A percentile compares a stretch with the other conserved stretches of the same genome.
phyloP scores from a whole-genome alignment of 2,888 invertebrate genomes.

The Emesis russula region DNA sequence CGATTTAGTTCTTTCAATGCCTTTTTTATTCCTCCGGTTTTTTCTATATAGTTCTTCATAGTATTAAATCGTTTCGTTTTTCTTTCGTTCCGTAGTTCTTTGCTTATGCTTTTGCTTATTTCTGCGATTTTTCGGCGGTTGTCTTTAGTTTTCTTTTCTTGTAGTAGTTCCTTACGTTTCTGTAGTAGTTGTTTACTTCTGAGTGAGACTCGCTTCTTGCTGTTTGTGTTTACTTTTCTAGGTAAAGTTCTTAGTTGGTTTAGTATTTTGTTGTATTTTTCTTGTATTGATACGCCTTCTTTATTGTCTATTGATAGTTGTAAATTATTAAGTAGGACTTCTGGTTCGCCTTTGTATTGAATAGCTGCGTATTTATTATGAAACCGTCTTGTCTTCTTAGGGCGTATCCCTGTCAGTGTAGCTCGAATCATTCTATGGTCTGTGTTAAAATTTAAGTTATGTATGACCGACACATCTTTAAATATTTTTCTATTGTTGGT shows the following conservation, averaged over 20 bases:
- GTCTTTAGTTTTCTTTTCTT: conserved; percentile 52
- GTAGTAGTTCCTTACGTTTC: conserved; percentile 58
- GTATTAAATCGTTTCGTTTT: conserved; percentile 64
- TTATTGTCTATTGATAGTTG: neutral
- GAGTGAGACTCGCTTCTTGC: conserved; percentile 15
- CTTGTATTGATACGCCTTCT: neutral
- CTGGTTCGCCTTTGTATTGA: conserved; percentile 33
- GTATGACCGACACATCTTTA: conserved; percentile 55
- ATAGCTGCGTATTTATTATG: conserved; percentile 25
- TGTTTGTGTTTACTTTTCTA: neutral
- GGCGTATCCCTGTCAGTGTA: conserved; percentile 32
- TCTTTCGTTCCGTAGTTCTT: conserved; percentile 70
- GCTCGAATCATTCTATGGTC: conserved; percentile 82
- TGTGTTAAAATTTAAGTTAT: conserved; percentile 73
- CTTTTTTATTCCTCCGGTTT: neutral
- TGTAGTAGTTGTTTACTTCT: conserved; percentile 27
- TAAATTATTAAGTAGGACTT: neutral
- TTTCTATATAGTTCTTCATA: conserved; percentile 20
- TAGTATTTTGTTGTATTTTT: conserved; percentile 47
- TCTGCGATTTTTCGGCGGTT: conserved; percentile 55
- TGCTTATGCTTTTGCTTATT: conserved; percentile 80
- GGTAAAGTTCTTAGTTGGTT: neutral
- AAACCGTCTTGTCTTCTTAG: conserved; percentile 32
- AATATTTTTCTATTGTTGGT: conserved; percentile 71
- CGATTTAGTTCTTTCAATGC: neutral